Evolutionary conservation across 2,888 invertebrate species (phyloP).

Genomic region (Sturmia bella): DNA sequence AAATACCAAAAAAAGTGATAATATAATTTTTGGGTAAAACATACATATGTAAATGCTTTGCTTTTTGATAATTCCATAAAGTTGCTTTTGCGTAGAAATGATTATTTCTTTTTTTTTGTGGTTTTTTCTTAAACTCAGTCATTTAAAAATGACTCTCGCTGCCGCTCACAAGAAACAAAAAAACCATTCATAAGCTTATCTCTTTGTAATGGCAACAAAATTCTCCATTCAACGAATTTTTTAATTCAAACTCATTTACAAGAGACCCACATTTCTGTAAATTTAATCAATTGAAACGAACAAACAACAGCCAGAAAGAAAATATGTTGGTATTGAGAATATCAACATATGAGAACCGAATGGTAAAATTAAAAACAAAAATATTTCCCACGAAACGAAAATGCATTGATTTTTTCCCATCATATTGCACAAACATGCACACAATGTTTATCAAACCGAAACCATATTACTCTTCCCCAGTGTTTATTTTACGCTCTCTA

Average conservation of each 20-base stretch:
- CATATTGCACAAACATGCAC: slow-evolving; percentile 38
- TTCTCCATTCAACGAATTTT: not conserved
- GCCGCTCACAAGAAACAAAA: not conserved
- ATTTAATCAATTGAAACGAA: slow-evolving; percentile 26
- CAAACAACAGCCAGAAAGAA: not conserved
- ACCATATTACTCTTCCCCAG: slow-evolving; percentile 20
- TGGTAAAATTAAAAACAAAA: slow-evolving; percentile 23
- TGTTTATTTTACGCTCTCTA: slow-evolving; percentile 45
- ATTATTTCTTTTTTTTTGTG: no score
- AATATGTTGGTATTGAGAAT: slow-evolving; percentile 34
- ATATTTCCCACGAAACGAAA: slow-evolving; percentile 67
- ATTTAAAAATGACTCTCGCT: not conserved
- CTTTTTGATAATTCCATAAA: no score
- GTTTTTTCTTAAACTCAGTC: not conserved
- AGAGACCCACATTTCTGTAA: slow-evolving; percentile 39
- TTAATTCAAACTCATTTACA: slow-evolving; percentile 16
- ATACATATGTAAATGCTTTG: no score
- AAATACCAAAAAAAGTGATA: no score
- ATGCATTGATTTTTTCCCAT: slow-evolving; percentile 67
- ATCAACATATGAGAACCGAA: slow-evolving; percentile 40
- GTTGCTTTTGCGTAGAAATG: no score
- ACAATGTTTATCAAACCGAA: slow-evolving; percentile 7
- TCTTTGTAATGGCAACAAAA: not conserved
- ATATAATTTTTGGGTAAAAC: no score
- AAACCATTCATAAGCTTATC: not conserved